Conservation (phyloP, 2,888 invertebrate genomes). For the Cerceris rybyensis region DNA sequence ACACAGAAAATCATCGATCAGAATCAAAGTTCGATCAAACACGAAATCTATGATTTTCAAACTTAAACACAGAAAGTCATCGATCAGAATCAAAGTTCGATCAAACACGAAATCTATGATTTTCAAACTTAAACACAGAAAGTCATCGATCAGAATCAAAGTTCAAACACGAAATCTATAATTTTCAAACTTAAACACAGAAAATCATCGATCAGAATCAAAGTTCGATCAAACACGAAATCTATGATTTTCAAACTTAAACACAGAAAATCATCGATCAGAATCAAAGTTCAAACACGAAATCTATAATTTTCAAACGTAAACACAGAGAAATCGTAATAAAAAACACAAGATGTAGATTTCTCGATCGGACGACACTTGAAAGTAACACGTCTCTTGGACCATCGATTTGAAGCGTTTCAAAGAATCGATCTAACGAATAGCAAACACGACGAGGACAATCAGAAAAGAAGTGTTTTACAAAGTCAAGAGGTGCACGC, state of each 20-base stretch:
- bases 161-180: neutral
- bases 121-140: no score
- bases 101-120: neutral
- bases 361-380: neutral
- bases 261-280: no score
- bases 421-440: neutral
- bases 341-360: no score
- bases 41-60: neutral
- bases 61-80: no score
- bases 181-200: no score
- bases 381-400: neutral
- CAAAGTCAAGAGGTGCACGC: constrained; percentile 41
- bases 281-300: neutral
- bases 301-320: neutral
- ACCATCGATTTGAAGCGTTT: neutral
- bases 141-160: neutral
- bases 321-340: no score
- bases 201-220: no score
- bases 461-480: neutral
- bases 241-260: neutral
- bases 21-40: neutral
- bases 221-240: neutral
- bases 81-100: neutral
- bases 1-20: no score
- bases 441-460: neutral